phyloP scores from a whole-genome alignment of 64 coral and sea anemone species.

The Montipora sp. region DNA sequence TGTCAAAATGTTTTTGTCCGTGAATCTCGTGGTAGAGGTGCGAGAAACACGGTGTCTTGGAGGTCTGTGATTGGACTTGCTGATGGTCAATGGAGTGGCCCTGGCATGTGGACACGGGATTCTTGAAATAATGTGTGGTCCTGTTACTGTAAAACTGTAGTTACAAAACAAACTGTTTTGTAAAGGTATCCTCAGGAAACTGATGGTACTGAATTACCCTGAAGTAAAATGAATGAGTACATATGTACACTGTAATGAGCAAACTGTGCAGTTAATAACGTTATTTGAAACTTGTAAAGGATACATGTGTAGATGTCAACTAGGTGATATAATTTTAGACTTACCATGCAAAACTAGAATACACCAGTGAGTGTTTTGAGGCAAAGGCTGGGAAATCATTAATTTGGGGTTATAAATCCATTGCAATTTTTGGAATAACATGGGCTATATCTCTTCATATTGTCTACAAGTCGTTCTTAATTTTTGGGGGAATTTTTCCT shows the following conservation, averaged over 20 bases:
- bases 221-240: slow-evolving; percentile 8
- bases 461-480: slow-evolving; percentile 21
- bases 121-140: slow-evolving; percentile 8
- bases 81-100: slow-evolving; percentile 25
- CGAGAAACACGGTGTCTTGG: slow-evolving; percentile 48
- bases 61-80: slow-evolving; percentile 54
- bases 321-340: neutral
- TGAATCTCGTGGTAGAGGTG: slow-evolving; percentile 45
- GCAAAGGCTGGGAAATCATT: slow-evolving; percentile 11
- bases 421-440: neutral
- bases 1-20: slow-evolving; percentile 49
- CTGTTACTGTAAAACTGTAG: slow-evolving; percentile 14
- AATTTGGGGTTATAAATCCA: neutral
- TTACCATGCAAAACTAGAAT: neutral
- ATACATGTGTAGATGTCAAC: slow-evolving; percentile 8
- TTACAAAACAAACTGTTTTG: neutral
- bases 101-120: slow-evolving; percentile 11
- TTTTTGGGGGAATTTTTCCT: slow-evolving; percentile 20
- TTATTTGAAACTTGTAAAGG: slow-evolving; percentile 7
- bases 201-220: slow-evolving; percentile 9
- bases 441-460: slow-evolving; percentile 23
- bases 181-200: neutral
- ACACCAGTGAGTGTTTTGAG: neutral
- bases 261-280: neutral
- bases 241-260: neutral